A percentile compares a stretch with the other conserved stretches of the same genome.
Conservation (phyloP, 2,797 vertebrate genomes). For the Pangasius krempfi region DNA sequence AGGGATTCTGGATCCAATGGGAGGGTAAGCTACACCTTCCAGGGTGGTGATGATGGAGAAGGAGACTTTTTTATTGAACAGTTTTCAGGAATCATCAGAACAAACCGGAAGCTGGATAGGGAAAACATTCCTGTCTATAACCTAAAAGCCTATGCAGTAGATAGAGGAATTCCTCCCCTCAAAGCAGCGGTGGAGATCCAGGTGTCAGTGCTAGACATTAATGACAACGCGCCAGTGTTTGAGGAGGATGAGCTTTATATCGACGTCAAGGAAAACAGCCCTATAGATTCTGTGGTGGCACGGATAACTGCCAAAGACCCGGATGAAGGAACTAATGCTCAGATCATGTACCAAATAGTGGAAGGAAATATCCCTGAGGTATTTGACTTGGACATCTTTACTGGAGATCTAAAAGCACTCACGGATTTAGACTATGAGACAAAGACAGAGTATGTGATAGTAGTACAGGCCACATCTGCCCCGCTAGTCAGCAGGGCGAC, state of each 20-base stretch:
- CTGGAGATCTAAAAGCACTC: constrained; percentile 88
- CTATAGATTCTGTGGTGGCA: constrained; percentile 90
- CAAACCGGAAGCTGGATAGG: constrained; percentile 87
- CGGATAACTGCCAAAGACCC: constrained; percentile 87
- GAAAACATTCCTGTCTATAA: constrained; percentile 91
- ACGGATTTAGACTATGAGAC: constrained; percentile 93
- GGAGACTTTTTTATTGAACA: constrained; percentile 93
- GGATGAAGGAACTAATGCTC: constrained; percentile 92
- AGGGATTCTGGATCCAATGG: constrained; percentile 89
- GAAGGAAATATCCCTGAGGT: constrained; percentile 94
- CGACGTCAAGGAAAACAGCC: constrained; percentile 90
- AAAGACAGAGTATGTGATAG: constrained; percentile 89
- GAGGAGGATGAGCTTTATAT: constrained; percentile 91
- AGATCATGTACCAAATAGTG: constrained; percentile 98
- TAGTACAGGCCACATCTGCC: constrained; percentile 96
- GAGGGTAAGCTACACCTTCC: constrained; percentile 89
- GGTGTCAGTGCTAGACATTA: constrained; percentile 89
- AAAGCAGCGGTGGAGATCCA: constrained; percentile 87
- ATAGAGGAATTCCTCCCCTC: constrained; percentile 84
- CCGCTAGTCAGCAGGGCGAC: constrained; percentile 95
- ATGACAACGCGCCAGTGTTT: constrained; percentile 96
- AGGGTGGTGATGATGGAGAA: constrained; percentile 90
- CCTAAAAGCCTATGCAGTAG: constrained; percentile 88
- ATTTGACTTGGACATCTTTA: constrained; percentile 93
- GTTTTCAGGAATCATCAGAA: constrained; percentile 93